phyloP scores from a whole-genome alignment of 1,140 invertebrate species.

The Mylabris phalerata region DNA sequence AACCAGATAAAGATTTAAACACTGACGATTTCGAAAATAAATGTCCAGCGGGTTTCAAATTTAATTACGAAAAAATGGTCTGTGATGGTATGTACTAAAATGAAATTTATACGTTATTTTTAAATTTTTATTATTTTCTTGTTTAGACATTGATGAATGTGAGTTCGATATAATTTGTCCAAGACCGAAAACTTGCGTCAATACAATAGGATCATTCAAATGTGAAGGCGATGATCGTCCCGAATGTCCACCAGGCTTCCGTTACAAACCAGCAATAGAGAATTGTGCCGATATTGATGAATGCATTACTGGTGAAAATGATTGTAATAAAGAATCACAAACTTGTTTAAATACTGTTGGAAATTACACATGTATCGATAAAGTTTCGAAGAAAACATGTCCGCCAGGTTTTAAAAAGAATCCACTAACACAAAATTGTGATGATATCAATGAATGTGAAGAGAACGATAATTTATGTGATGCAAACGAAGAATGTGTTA shows the following conservation, averaged over 20 bases:
- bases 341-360: conserved; percentile 65
- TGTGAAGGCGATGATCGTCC: conserved; percentile 48
- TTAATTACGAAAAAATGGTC: conserved; percentile 50
- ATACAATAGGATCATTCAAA: conserved; percentile 59
- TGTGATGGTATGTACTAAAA: conserved; percentile 57
- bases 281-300: conserved; percentile 66
- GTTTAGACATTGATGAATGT: conserved; percentile 63
- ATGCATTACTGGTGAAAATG: conserved; percentile 51
- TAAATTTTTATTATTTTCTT: conserved; percentile 16
- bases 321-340: conserved; percentile 56
- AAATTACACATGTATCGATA: conserved; percentile 58
- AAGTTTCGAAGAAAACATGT: conserved; percentile 51
- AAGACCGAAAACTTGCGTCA: conserved; percentile 51
- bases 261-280: conserved; percentile 45
- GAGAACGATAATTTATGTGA: conserved; percentile 56
- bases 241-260: conserved; percentile 57
- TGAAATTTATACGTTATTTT: too few species aligned
- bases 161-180: conserved; percentile 46
- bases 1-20: conserved; percentile 12
- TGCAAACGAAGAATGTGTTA: conserved; percentile 58
- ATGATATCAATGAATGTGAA: conserved; percentile 71
- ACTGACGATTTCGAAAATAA: conserved; percentile 24
- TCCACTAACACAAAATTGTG: conserved; percentile 44
- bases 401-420: conserved; percentile 63
- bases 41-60: conserved; percentile 59